Conservation (phyloP, 2,888 invertebrate species). For the Cerastoderma edule region DNA sequence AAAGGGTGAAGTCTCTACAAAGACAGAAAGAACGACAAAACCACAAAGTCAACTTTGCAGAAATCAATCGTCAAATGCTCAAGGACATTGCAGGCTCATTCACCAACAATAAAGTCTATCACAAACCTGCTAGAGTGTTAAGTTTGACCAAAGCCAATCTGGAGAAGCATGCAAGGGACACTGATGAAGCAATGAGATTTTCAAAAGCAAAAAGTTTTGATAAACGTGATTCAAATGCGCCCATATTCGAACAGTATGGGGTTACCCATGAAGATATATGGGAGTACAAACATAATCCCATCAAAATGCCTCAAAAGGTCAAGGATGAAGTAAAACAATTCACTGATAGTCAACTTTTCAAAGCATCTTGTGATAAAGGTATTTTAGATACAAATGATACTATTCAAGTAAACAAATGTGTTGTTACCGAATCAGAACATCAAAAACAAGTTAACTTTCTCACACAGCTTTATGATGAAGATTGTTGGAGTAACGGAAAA, state of each 20-base stretch:
- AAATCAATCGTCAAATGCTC: slow-evolving; percentile 19
- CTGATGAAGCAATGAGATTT: background rate
- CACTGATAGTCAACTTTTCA: too few relatives aligned
- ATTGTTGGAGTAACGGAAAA: slow-evolving; percentile 16
- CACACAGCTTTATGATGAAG: slow-evolving; percentile 13
- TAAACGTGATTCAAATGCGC: background rate
- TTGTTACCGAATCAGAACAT: slow-evolving; percentile 18
- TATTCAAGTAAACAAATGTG: too few relatives aligned
- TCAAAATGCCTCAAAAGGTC: slow-evolving; percentile 23
- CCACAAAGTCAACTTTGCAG: slow-evolving; percentile 15
- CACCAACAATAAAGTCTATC: background rate
- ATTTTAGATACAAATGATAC: too few relatives aligned
- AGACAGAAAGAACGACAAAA: slow-evolving; percentile 7
- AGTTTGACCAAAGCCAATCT: slow-evolving; percentile 25
- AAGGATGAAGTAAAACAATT: slow-evolving; percentile 4
- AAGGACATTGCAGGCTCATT: background rate
- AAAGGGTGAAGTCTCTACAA: too few relatives aligned
- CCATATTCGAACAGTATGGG: slow-evolving; percentile 39
- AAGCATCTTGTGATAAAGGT: too few relatives aligned
- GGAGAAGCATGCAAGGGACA: slow-evolving; percentile 21
- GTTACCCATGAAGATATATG: slow-evolving; percentile 52
- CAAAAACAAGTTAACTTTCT: slow-evolving; percentile 2
- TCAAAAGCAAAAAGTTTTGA: background rate
- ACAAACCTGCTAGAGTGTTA: slow-evolving; percentile 5
- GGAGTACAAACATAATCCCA: slow-evolving; percentile 26